These are phyloP conservation scores for Acleris holmiana DNA, from an alignment of 2,888 invertebrate species.

Conservation along the genomic window DNA sequence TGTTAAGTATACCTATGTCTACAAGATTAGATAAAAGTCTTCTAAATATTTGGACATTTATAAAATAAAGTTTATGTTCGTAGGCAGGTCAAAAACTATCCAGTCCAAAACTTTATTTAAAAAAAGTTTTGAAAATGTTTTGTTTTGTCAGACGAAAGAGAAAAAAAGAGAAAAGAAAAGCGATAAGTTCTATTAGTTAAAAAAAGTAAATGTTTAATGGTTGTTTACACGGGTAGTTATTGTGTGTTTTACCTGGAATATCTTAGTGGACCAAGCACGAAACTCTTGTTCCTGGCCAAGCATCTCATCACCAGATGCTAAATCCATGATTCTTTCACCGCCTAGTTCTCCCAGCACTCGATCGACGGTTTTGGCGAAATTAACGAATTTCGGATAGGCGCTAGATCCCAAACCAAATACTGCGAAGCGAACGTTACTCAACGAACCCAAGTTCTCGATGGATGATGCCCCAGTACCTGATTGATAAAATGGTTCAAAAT, in stretches of 20 bases:
- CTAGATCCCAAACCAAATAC: constrained; percentile 97
- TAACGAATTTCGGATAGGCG: constrained; percentile 98
- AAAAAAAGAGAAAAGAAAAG: too few species aligned
- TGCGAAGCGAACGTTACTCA: constrained; percentile 95
- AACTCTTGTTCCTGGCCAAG: constrained; percentile 98
- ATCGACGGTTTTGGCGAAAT: constrained; percentile 96
- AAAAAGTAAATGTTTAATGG: not conserved
- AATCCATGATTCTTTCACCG: constrained; percentile 91
- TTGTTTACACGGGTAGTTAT: too few species aligned
- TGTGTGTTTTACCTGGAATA: constrained; percentile 88
- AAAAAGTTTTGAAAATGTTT: not conserved
- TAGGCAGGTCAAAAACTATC: too few species aligned
- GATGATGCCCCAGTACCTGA: constrained; percentile 89
- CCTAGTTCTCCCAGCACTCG: constrained; percentile 94
- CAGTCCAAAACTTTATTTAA: too few species aligned
- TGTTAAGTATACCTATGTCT: too few species aligned
- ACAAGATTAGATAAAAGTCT: too few species aligned
- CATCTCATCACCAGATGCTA: constrained; percentile 96
- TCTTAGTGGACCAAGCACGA: constrained; percentile 93
- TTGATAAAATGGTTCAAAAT: constrained; percentile 66
- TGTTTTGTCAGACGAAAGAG: too few species aligned
- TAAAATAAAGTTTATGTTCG: too few species aligned
- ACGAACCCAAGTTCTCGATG: constrained; percentile 92
- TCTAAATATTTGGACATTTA: too few species aligned
- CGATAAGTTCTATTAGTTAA: not conserved